Base-by-base conservation (phyloP, 2,113 vertebrate species). In the Xiphophorus hellerii region DNA sequence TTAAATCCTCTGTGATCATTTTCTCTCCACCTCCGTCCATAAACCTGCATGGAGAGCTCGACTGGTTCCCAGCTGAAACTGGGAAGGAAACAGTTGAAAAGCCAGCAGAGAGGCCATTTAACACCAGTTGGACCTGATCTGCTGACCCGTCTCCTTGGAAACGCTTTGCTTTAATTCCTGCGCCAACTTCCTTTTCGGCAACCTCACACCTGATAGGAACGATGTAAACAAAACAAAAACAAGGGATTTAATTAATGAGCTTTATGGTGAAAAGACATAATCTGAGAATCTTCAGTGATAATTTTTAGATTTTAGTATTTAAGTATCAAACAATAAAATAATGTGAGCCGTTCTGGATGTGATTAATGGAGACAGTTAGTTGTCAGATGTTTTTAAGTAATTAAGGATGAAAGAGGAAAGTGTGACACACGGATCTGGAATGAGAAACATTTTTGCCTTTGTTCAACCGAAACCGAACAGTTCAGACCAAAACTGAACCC, bases 41-140 rank as follows among this genome's bases (percentile, higher is more conserved):
- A 9, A 39, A 61, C 12, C n/a, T 13, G n/a, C 30, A 20, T 9
- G 35, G 5, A 20, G 22, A 62, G 33, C 3, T 4, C 20, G 31
- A 35, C 22, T 33, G 15, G 63, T 63, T 48, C 7, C 27, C 48
- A 67, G 28, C 4, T 10, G 20, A 64, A 4, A 25, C 3, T 33
- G 33, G 74, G 39, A n/a, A 35, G 20, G 14, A 33, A 29, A 27
- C 4, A 29, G 28, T 63, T 44, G 31, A 28, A 31, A 61, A 51
- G 62, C 31, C 51, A 13, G 28, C 25, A 27, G 5, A 0, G 7
- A 0, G 10, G 12, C 12, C 11, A 30, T 62, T 70, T 72, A 3
- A 51, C 75, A 78, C 83, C 66, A 7, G 78, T 66, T 58, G 22
- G 27, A 79, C 84, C 64, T 0, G 81, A 77, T 60, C 3, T 0